Evolutionary conservation across 1,140 invertebrate species (phyloP).

Genomic region (Trypoxylus dichotomus): DNA sequence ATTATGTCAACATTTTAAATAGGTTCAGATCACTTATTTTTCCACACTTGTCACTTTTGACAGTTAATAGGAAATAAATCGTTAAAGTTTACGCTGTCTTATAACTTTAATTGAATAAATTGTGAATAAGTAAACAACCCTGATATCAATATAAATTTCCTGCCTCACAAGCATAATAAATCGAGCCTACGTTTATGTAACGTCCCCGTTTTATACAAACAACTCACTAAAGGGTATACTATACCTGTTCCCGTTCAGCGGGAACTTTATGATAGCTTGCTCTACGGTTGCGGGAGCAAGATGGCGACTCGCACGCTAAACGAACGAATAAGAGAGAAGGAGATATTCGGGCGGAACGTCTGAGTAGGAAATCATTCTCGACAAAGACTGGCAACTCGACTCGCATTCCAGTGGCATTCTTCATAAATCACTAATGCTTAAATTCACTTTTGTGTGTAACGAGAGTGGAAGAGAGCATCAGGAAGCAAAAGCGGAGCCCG

Average conservation of each 20-base stretch:
- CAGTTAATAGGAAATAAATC: too few relatives aligned
- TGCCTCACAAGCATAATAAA: conserved; percentile 6
- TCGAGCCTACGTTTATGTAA: conserved; percentile 19
- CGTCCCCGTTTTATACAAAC: conserved; percentile 21
- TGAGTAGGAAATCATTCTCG: conserved; percentile 19
- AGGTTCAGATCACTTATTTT: too few relatives aligned
- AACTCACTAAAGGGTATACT: conserved; percentile 19
- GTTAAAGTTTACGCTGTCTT: not conserved
- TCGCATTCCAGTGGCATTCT: conserved; percentile 24
- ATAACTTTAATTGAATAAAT: conserved; percentile 6
- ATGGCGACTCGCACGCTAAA: not conserved
- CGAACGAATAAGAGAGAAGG: not conserved
- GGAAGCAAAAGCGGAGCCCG: not conserved
- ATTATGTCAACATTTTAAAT: too few relatives aligned
- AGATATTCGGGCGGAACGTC: not conserved
- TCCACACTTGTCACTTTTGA: too few relatives aligned
- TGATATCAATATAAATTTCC: not conserved
- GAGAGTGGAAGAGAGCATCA: conserved; percentile 5
- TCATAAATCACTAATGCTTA: conserved; percentile 25
- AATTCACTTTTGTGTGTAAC: conserved; percentile 22
- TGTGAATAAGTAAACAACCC: conserved; percentile 9
- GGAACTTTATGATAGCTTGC: conserved; percentile 9
- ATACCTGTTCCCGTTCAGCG: conserved; percentile 15
- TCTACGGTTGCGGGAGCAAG: not conserved
- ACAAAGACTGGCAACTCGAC: conserved; percentile 20